phyloP scores from a whole-genome alignment of 2,888 invertebrate genomes.

The Zele albiditarsus region DNA sequence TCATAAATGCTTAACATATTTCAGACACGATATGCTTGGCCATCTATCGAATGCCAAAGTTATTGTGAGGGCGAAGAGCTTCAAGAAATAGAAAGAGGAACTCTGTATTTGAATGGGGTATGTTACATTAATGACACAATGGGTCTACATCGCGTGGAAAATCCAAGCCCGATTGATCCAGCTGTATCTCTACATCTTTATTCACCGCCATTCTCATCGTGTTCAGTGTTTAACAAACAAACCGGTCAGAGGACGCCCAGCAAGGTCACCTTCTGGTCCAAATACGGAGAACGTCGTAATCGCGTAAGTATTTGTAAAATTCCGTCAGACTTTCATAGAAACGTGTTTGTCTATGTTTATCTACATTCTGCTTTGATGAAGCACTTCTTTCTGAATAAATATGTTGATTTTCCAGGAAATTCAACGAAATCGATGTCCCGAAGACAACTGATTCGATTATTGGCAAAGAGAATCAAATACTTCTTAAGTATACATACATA shows the following conservation, averaged over 20 bases:
- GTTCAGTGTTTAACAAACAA: conserved; percentile 92
- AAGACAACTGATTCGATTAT: conserved; percentile 64
- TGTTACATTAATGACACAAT: conserved; percentile 97
- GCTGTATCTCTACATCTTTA: conserved; percentile 96
- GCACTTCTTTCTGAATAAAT: not conserved
- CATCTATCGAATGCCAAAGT: conserved; percentile 73
- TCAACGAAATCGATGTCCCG: conserved; percentile 68
- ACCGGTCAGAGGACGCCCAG: conserved; percentile 84
- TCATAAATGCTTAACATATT: conserved; percentile 31
- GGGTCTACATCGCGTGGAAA: conserved; percentile 97
- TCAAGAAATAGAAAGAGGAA: conserved; percentile 79
- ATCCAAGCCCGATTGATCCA: conserved; percentile 89
- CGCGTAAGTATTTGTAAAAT: conserved; percentile 73
- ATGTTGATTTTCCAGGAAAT: conserved; percentile 61
- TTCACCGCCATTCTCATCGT: conserved; percentile 92
- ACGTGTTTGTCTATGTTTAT: not conserved
- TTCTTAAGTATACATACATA: not conserved
- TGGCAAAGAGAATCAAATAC: not conserved
- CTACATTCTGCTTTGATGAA: not conserved
- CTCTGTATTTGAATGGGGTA: conserved; percentile 84
- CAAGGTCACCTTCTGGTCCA: conserved; percentile 93
- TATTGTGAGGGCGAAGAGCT: conserved; percentile 75
- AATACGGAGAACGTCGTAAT: conserved; percentile 86
- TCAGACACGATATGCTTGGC: conserved; percentile 84
- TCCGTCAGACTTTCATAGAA: not conserved